These are phyloP conservation scores for Drosophila azteca DNA, from an alignment of 1,140 invertebrate species.

Conservation along the genomic window DNA sequence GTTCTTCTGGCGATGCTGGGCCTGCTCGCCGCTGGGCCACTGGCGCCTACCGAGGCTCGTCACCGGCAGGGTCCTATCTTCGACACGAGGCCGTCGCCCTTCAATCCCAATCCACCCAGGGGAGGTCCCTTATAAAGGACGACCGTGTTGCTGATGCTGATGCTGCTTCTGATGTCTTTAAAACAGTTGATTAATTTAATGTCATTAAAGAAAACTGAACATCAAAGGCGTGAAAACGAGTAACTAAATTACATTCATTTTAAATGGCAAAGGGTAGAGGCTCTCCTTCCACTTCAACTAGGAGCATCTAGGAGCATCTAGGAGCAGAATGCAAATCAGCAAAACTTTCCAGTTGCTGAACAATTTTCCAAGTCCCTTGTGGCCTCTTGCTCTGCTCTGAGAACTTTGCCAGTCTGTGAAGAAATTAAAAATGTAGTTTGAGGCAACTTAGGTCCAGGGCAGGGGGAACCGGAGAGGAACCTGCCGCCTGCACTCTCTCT, in stretches of 20 bases:
- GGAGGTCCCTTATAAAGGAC: too few species aligned
- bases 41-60: constrained; percentile 7
- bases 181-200: constrained; percentile 67
- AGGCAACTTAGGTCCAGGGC: too few species aligned
- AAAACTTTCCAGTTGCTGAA: constrained; percentile 30
- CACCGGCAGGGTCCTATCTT: constrained; percentile 36
- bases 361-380: constrained; percentile 49
- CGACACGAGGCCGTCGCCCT: constrained; percentile 52
- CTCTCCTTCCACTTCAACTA: not conserved
- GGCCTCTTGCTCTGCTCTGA: constrained; percentile 4
- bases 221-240: constrained; percentile 41
- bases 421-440: too few species aligned
- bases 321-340: constrained; percentile 10
- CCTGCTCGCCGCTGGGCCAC: constrained; percentile 17
- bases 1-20: constrained; percentile 42
- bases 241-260: constrained; percentile 51
- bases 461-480: too few species aligned
- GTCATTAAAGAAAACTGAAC: constrained; percentile 59
- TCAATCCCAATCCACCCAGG: constrained; percentile 56
- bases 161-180: constrained; percentile 44
- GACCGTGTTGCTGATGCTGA: not conserved
- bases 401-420: not conserved
- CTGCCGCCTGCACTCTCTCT: too few species aligned
- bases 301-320: not conserved
- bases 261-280: not conserved